Evolutionary conservation across 2,888 invertebrate genomes (phyloP), one percentile per base, ranked within the genome.

Genomic region (Arrhopalites spinosus): DNA sequence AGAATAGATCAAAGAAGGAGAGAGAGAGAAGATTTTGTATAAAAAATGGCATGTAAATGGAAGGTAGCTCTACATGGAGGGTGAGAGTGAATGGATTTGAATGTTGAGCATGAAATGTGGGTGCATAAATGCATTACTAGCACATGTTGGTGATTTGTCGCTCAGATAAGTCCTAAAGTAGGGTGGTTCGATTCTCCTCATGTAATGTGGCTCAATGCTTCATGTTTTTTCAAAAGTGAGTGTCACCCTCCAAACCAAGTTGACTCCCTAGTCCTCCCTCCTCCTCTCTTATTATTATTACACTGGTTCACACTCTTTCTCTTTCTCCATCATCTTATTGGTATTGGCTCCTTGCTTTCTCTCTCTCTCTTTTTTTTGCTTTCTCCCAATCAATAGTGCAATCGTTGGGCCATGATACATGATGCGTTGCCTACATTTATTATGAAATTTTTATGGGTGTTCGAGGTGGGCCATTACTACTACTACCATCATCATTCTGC

Each of bases 401-500:
- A 36, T 36, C 36, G 36, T 36, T n/a, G 11, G 11, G 36, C 36
- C 36, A 36, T 2, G n/a, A 17, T 15, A 50, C 50, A 50, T n/a
- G 50, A 50, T 50, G 50, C 50, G n/a, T 5, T 50, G n/a, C 17
- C 7, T 36, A 50, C 15, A 50, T 50, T 50, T 50, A 50, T 50
- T 50, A 50, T 50, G 50, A 50, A 50, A 50, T 50, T 50, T 50
- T 50, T 50, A 50, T 50, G 50, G 15, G n/a, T 50, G 50, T 50
- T 50, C 50, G n/a, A 50, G n/a, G 50, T 50, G 50, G 50, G n/a
- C 50, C 50, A 50, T 50, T 50, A 50, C n/a, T 50, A n/a, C 15
- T 50, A 2, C 50, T 3, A n/a, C 50, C n/a, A 50, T 50, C 50
- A n/a, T 50, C 50, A 50, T n/a, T 50, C 17, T 5, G 50, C 50